These are phyloP conservation scores for Vidua chalybeata DNA, from an alignment of 2,113 vertebrate genomes.

Conservation along the genomic window DNA sequence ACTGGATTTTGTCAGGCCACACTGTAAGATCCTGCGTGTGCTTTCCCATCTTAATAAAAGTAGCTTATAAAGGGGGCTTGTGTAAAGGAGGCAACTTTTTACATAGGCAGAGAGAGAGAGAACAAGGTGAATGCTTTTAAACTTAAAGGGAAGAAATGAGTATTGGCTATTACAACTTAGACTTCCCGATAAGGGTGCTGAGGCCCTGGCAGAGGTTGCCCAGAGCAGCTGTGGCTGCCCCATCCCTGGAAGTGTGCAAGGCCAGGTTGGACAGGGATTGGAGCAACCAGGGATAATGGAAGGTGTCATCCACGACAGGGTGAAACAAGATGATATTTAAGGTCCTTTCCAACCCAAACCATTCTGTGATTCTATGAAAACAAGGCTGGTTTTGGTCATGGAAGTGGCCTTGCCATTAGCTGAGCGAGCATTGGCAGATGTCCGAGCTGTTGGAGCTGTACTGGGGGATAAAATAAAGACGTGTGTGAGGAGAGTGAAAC, in stretches of 20 bases:
- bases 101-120: not conserved
- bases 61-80: not conserved
- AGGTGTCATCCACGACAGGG: fast-evolving
- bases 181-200: not conserved
- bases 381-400: not conserved
- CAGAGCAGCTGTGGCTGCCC: not conserved
- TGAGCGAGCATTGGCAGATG: fast-evolving
- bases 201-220: not conserved
- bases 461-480: not conserved
- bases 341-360: not conserved
- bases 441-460: fast-evolving
- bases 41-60: not conserved
- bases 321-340: not conserved
- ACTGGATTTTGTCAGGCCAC: fast-evolving
- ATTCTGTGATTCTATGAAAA: not conserved
- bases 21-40: fast-evolving
- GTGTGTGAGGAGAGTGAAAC: not conserved
- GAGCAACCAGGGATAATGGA: not conserved
- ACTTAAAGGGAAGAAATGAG: not conserved
- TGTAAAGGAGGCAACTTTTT: not conserved
- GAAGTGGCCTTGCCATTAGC: fast-evolving
- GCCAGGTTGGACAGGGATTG: not conserved
- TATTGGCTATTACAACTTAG: not conserved
- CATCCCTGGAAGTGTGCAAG: not conserved
- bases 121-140: not conserved